Evolutionary conservation across 1,140 invertebrate species (phyloP), one percentile per base, ranked within the genome.

Genomic region (Brachionus plicatilis): DNA sequence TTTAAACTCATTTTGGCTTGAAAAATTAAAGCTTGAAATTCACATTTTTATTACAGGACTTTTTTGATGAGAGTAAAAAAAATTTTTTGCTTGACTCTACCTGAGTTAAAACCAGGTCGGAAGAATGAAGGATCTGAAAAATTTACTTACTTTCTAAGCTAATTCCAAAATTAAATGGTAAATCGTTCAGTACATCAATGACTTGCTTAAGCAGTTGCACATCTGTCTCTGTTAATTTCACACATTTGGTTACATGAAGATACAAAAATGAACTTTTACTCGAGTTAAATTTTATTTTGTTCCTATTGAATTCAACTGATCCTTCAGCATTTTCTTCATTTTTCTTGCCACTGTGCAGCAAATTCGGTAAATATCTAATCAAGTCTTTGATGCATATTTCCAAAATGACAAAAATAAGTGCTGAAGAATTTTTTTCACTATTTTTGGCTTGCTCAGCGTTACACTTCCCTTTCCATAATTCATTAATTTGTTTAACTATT

Each of bases 391-490:
- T 82, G 14, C 53, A 82, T 17, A 82, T 82, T 65, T 82, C 79
- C 56, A 82, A 33, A 9, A 82, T 82, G 24, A 82, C 79, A 82
- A 82, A 82, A 43, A 82, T 27, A n/a, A 82, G 53, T 20, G 79
- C 29, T 24, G 65, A 65, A 14, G 79, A 53, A 43, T 82, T 47
- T 17, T 60, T 82, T 60, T 82, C 79, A 12, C 9, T 20, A 9
- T 68, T 60, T 82, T 82, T 60, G 1, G 50, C n/a, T 0, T 65
- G 9, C 0, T 68, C 43, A 65, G 27, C 53, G 0, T 27, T 82
- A 11, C 11, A 56, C 14, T 14, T 24, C 14, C 79, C 24, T 60
- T 65, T 76, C 20, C 68, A 72, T 17, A 72, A 43, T 9, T 37
- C 24, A 56, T 65, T 80, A 65, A 80, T 27, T 65, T 82, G 79